A percentile compares a stretch with the other conserved stretches of the same genome.
Conservation (phyloP, 2,797 vertebrate species). For the Ctenosaura bakeri region DNA sequence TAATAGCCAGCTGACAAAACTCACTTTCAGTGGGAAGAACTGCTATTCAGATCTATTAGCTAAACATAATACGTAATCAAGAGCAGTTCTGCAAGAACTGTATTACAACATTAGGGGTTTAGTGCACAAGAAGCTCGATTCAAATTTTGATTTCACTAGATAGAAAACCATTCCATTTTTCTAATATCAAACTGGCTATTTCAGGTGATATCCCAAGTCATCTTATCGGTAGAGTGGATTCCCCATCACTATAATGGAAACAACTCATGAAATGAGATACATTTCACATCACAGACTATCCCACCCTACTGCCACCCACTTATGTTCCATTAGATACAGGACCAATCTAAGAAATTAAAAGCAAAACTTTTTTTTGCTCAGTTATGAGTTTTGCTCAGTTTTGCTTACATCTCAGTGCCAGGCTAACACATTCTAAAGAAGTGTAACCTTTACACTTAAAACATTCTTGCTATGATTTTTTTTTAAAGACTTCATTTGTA, state of each 20-base stretch:
- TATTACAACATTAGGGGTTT: slow-evolving; percentile 51
- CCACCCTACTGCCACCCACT: slow-evolving; percentile 53
- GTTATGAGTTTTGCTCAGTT: slow-evolving; percentile 43
- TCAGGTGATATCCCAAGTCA: slow-evolving; percentile 29
- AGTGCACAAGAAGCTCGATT: slow-evolving; percentile 43
- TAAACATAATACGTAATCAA: slow-evolving; percentile 65
- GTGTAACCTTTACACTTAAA: slow-evolving; percentile 32
- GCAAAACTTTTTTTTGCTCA: slow-evolving; percentile 38
- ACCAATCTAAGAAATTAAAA: slow-evolving; percentile 61
- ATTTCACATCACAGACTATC: slow-evolving; percentile 63
- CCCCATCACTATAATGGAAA: slow-evolving; percentile 60
- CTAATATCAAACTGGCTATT: slow-evolving; percentile 53
- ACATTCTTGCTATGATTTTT: slow-evolving; percentile 29
- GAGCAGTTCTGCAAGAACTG: slow-evolving; percentile 62
- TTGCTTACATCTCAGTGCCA: slow-evolving; percentile 52
- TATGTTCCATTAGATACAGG: slow-evolving; percentile 62
- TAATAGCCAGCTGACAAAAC: slow-evolving; percentile 63
- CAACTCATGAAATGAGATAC: slow-evolving; percentile 42
- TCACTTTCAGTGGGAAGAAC: slow-evolving; percentile 60
- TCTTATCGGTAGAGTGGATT: slow-evolving; percentile 35
- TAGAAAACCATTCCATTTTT: slow-evolving; percentile 45
- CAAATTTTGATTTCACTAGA: slow-evolving; percentile 40
- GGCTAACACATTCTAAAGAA: slow-evolving; percentile 48
- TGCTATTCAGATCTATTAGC: slow-evolving; percentile 60
- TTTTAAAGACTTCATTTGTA: fast-evolving